phyloP scores from a whole-genome alignment of 2,888 invertebrate species.

The Hyles lineata region DNA sequence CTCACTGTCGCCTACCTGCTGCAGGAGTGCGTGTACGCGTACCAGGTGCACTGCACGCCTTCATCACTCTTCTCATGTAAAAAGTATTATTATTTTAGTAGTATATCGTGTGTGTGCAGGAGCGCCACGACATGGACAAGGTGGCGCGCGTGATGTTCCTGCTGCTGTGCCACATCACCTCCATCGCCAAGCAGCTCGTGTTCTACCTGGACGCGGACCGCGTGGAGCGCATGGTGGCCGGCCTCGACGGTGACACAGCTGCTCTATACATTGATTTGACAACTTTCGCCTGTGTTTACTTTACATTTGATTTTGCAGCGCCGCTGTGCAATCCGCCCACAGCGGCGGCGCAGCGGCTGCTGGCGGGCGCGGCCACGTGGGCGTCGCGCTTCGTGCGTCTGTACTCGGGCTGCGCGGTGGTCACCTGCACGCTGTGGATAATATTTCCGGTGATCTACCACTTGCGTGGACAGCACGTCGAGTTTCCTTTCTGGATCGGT shows the following conservation, averaged over 20 bases:
- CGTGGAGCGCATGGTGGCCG: constrained; percentile 46
- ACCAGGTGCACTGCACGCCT: constrained; percentile 44
- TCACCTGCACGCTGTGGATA: constrained; percentile 70
- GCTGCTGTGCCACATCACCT: constrained; percentile 75
- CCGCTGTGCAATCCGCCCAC: constrained; percentile 41
- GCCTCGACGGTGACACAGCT: constrained; percentile 44
- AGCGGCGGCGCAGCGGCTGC: constrained; percentile 34
- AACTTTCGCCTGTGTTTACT: not conserved
- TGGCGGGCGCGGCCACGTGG: constrained; percentile 39
- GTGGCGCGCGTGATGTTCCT: constrained; percentile 76
- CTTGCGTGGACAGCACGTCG: constrained; percentile 49
- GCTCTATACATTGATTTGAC: too few relatives aligned
- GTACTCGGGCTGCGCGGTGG: constrained; percentile 60
- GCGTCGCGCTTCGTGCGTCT: constrained; percentile 49
- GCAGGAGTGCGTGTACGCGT: constrained; percentile 57
- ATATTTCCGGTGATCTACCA: constrained; percentile 57
- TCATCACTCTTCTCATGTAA: too few relatives aligned
- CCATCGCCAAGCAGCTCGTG: constrained; percentile 69
- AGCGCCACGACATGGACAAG: constrained; percentile 65
- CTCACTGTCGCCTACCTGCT: constrained; percentile 50
- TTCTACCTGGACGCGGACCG: constrained; percentile 53
- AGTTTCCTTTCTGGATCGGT: constrained; percentile 57
- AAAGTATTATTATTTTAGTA: too few relatives aligned
- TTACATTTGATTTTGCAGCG: constrained; percentile 39
- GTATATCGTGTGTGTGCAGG: constrained; percentile 46